A percentile compares a stretch with the other conserved stretches of the same genome.
These are phyloP conservation scores for Latrodectus geometricus DNA, from an alignment of 1,140 invertebrate species.

Conservation along the genomic window DNA sequence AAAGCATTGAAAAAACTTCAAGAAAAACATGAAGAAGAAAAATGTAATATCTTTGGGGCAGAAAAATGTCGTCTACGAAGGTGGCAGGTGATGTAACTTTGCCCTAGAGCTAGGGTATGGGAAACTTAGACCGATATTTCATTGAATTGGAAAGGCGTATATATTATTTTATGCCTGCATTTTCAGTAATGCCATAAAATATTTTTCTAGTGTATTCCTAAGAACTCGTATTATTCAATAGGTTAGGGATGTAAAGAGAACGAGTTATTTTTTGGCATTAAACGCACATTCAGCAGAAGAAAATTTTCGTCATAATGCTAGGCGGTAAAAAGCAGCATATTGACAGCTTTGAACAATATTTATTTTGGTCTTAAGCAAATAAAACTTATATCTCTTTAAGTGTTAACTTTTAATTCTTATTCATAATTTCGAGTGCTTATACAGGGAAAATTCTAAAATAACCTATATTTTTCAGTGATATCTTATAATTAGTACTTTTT, in stretches of 20 bases:
- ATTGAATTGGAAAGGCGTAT: slow-evolving; percentile 1
- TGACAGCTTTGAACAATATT: too few relatives aligned
- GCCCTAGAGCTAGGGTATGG: background rate
- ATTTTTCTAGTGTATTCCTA: background rate
- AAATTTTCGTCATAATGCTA: too few relatives aligned
- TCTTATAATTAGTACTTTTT: too few relatives aligned
- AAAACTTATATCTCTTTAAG: too few relatives aligned
- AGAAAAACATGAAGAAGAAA: background rate
- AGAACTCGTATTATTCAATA: background rate
- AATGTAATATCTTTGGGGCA: slow-evolving; percentile 12
- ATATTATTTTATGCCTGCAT: slow-evolving; percentile 1
- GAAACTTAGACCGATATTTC: slow-evolving; percentile 3
- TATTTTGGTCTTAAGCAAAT: too few relatives aligned
- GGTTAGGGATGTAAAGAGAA: background rate
- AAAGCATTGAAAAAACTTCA: background rate
- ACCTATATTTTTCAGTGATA: too few relatives aligned
- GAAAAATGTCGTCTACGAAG: background rate
- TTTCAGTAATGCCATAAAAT: background rate
- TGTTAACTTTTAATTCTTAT: too few relatives aligned
- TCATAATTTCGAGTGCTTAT: too few relatives aligned
- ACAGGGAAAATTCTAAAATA: too few relatives aligned
- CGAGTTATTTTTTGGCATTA: too few relatives aligned
- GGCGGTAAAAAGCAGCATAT: too few relatives aligned
- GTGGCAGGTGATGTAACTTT: slow-evolving; percentile 5
- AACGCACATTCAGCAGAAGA: too few relatives aligned